These are phyloP conservation scores for Lerista edwardsae DNA, from an alignment of 2,797 vertebrate species.

Conservation along the genomic window DNA sequence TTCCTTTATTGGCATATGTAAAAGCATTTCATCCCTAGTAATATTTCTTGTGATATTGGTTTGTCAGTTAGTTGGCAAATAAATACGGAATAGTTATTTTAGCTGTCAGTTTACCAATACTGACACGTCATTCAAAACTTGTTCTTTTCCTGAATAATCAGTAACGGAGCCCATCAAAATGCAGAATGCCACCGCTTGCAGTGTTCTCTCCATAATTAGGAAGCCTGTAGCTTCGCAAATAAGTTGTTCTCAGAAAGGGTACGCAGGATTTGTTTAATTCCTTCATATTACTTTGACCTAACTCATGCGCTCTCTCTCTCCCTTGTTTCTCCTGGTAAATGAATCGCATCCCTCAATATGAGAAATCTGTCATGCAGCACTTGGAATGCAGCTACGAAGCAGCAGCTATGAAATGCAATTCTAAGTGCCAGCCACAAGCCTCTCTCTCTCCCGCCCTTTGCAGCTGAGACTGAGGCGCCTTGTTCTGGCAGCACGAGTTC, in stretches of 20 bases:
- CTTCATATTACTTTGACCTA: constrained; percentile 49
- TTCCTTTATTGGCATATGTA: constrained; percentile 60
- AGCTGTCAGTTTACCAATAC: constrained; percentile 60
- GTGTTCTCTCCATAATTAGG: constrained; percentile 49
- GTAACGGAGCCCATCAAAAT: constrained; percentile 58
- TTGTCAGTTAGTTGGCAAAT: constrained; percentile 70
- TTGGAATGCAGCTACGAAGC: constrained; percentile 13
- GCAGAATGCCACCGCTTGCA: constrained; percentile 35
- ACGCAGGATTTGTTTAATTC: constrained; percentile 46
- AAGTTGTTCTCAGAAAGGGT: constrained; percentile 40
- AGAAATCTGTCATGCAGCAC: neutral
- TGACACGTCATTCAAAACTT: constrained; percentile 47
- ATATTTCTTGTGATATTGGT: constrained; percentile 62
- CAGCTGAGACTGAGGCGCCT: neutral
- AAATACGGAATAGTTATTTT: constrained; percentile 64
- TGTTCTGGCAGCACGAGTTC: too few relatives aligned
- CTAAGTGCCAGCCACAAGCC: neutral
- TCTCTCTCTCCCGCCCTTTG: neutral
- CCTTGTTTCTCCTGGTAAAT: neutral
- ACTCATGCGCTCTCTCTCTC: constrained; percentile 22
- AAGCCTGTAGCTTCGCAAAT: constrained; percentile 40
- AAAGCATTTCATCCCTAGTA: constrained; percentile 58
- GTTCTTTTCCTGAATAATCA: constrained; percentile 64
- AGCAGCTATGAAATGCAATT: neutral
- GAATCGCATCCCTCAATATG: constrained; percentile 3